Conservation (phyloP, 2,888 invertebrate species). For the Pollenia angustigena region DNA sequence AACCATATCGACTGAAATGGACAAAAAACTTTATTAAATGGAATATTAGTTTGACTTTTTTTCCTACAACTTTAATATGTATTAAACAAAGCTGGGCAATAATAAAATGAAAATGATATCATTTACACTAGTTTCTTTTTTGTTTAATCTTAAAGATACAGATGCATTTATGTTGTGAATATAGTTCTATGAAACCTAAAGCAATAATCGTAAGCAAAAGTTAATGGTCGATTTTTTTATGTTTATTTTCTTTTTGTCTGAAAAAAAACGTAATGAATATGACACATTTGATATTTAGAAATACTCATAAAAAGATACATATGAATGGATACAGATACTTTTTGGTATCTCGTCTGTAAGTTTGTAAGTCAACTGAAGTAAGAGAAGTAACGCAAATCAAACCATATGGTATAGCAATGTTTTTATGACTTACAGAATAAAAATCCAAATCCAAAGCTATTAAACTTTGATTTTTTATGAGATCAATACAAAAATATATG, state of each 20-base stretch:
- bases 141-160: conserved; percentile 13
- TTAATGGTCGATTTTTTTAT: conserved; percentile 48
- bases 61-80: conserved; percentile 16
- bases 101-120: conserved; percentile 56
- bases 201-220: conserved; percentile 56
- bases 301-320: conserved; percentile 23
- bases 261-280: conserved; percentile 51
- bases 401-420: conserved; percentile 54
- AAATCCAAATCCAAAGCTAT: conserved; percentile 57
- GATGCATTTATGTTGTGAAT: conserved; percentile 33
- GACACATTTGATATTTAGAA: conserved; percentile 58
- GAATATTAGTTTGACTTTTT: conserved; percentile 3
- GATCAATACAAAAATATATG: conserved; percentile 55
- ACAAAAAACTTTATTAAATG: neutral
- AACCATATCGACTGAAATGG: neutral
- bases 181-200: conserved; percentile 56
- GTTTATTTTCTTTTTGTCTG: conserved; percentile 25
- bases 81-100: conserved; percentile 18
- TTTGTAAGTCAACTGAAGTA: conserved; percentile 9
- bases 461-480: conserved; percentile 67
- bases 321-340: neutral
- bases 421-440: conserved; percentile 57
- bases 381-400: conserved; percentile 30
- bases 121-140: conserved; percentile 38
- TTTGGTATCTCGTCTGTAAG: neutral